Percentiles rank a stretch among this genome's conserved stretches.
Evolutionary conservation across 1,140 invertebrate species (phyloP).

Genomic region (Psilanteris sp.): DNA sequence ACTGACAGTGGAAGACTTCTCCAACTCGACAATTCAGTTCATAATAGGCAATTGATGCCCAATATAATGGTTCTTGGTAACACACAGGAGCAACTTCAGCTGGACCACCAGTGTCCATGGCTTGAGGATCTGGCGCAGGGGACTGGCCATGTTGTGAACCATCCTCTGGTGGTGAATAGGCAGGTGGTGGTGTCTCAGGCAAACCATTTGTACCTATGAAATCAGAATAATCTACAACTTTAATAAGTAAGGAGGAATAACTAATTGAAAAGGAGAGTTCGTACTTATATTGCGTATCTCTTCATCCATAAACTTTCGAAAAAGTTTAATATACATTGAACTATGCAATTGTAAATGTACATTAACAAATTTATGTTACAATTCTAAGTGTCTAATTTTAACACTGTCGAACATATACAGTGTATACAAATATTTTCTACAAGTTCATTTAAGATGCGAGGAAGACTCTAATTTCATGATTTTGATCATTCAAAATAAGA

Average conservation of each 20-base stretch:
- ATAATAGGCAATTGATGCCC: conserved; percentile 98
- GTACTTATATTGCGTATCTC: too few species aligned
- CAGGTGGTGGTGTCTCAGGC: conserved; percentile 95
- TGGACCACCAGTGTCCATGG: conserved; percentile 84
- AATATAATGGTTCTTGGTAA: conserved; percentile 95
- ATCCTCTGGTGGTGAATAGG: conserved; percentile 93
- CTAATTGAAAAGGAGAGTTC: neutral
- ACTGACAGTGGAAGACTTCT: conserved; percentile 96
- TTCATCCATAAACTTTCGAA: too few species aligned
- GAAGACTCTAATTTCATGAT: too few species aligned
- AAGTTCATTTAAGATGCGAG: too few species aligned
- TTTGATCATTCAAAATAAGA: too few species aligned
- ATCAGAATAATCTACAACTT: conserved; percentile 51
- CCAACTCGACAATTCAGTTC: conserved; percentile 97
- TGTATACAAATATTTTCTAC: too few species aligned
- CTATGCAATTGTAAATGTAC: too few species aligned
- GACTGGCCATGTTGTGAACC: conserved; percentile 80
- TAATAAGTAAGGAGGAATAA: conserved; percentile 36
- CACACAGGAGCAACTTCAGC: conserved; percentile 90
- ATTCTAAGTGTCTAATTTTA: too few species aligned
- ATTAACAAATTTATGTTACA: too few species aligned
- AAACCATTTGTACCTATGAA: conserved; percentile 79
- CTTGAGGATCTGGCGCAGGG: conserved; percentile 79
- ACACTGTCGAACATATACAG: too few species aligned
- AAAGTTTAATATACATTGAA: too few species aligned